Conservation (phyloP, 1,140 invertebrate genomes). For the Drosophila seguyi region DNA sequence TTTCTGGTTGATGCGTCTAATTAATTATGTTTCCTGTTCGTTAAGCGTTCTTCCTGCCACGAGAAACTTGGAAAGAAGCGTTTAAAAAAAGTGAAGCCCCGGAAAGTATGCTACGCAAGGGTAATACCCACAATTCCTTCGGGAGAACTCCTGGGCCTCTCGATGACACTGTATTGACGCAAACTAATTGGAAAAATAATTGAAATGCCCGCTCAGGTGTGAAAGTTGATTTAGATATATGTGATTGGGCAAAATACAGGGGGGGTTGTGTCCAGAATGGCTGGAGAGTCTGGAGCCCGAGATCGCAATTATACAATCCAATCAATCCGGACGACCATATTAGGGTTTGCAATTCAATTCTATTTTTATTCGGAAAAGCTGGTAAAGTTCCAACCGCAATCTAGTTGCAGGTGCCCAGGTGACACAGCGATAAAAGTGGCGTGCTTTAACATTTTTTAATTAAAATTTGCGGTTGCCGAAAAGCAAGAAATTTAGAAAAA, state of each 20-base stretch:
- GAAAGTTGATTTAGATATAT: conserved; percentile 53
- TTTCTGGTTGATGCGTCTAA: conserved; percentile 22
- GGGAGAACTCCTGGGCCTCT: not conserved
- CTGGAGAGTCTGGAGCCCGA: not conserved
- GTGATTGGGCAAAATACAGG: conserved; percentile 11
- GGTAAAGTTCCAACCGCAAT: conserved; percentile 9
- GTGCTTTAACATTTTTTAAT: conserved; percentile 23
- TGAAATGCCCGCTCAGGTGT: conserved; percentile 65
- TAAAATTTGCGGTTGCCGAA: conserved; percentile 13
- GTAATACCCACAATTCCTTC: not conserved
- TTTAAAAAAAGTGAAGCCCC: conserved; percentile 10
- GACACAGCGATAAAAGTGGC: not conserved
- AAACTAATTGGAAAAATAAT: conserved; percentile 67
- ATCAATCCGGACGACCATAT: conserved; percentile 27
- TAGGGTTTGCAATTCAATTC: conserved; percentile 32
- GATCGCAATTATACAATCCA: conserved; percentile 31
- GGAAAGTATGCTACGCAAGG: conserved; percentile 42
- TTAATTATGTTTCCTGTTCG: conserved; percentile 44
- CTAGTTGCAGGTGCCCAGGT: conserved; percentile 15
- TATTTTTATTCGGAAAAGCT: not conserved
- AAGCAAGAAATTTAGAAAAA: conserved; percentile 21
- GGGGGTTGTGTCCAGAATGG: not conserved
- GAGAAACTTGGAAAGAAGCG: not conserved
- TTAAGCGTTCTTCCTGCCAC: conserved; percentile 4
- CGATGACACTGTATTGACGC: conserved; percentile 8